Percentiles rank a stretch among this genome's conserved stretches.
These are phyloP conservation scores for Phrynocephalus guinanensis DNA, from an alignment of 2,797 vertebrate species.

Conservation along the genomic window DNA sequence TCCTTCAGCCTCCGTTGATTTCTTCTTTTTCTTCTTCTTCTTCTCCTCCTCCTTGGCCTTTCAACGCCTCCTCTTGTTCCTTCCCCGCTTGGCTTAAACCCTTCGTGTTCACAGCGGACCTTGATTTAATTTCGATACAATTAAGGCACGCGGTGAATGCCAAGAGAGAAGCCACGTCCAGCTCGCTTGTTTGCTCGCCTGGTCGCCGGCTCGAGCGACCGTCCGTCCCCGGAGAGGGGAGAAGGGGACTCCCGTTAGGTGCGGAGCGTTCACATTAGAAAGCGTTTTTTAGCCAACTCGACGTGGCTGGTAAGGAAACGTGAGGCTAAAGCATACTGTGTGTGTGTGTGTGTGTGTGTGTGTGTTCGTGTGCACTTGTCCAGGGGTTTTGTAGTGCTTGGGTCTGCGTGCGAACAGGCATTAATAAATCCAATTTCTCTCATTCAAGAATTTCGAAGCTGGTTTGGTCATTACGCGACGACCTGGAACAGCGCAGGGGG, in stretches of 20 bases:
- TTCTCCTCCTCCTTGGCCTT: rapidly evolving
- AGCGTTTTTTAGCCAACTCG: neutral
- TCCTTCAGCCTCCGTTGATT: too few species aligned
- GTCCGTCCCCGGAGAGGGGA: too few species aligned
- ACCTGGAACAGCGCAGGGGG: too few species aligned
- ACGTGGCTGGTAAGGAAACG: neutral
- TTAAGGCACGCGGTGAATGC: conserved; percentile 58
- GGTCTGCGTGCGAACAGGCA: too few species aligned
- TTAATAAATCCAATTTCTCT: too few species aligned
- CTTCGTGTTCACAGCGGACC: conserved; percentile 55
- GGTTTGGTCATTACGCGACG: too few species aligned
- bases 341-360: too few species aligned
- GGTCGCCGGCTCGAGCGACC: neutral
- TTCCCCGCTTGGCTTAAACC: neutral
- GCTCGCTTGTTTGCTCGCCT: neutral
- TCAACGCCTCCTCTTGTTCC: rapidly evolving
- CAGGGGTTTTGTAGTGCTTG: too few species aligned
- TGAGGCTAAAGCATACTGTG: neutral
- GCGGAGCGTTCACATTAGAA: neutral
- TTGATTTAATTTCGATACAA: conserved; percentile 51
- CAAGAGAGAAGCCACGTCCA: conserved; percentile 40
- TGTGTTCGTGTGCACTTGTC: too few species aligned
- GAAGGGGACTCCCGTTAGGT: too few species aligned
- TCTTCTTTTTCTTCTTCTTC: neutral
- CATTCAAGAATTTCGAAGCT: too few species aligned